Percentiles rank a stretch among this genome's conserved stretches.
phyloP scores from a whole-genome alignment of 2,888 invertebrate species.

The Saturnia japonica region DNA sequence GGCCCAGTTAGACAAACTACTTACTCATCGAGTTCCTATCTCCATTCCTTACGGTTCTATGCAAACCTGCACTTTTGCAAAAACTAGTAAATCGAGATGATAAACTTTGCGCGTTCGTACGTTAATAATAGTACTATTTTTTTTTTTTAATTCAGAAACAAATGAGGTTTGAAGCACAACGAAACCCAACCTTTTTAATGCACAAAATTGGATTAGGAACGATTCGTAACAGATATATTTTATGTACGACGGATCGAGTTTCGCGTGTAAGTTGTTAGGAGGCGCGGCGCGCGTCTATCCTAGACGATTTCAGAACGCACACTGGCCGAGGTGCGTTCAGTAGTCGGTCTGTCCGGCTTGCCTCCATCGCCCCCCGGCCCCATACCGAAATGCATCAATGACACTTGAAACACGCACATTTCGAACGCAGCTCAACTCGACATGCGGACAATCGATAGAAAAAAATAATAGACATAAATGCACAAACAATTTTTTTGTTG shows the following conservation, averaged over 20 bases:
- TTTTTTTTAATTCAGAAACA: constrained; percentile 40
- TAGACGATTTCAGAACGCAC: constrained; percentile 71
- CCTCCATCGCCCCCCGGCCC: constrained; percentile 59
- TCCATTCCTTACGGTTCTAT: constrained; percentile 70
- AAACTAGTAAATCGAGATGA: constrained; percentile 65
- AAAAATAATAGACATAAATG: constrained; percentile 40
- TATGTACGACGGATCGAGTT: constrained; percentile 61
- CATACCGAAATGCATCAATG: constrained; percentile 81
- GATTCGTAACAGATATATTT: constrained; percentile 37
- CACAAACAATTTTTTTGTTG: constrained; percentile 1
- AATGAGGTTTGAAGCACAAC: constrained; percentile 54
- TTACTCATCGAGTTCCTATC: constrained; percentile 76
- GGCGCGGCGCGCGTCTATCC: constrained; percentile 68
- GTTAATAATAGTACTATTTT: constrained; percentile 41
- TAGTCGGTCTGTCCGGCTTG: constrained; percentile 48
- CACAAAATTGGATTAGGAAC: constrained; percentile 43
- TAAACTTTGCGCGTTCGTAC: constrained; percentile 52
- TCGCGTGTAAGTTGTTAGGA: constrained; percentile 70
- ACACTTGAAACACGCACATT: constrained; percentile 78
- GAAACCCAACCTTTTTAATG: constrained; percentile 59
- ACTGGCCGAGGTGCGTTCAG: constrained; percentile 58
- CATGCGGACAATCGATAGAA: constrained; percentile 61
- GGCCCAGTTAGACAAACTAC: constrained; percentile 52
- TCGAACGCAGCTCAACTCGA: constrained; percentile 54
- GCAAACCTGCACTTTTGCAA: constrained; percentile 67